Evolutionary conservation across 1,140 invertebrate genomes (phyloP).

Genomic region (Drosophila virilis): DNA sequence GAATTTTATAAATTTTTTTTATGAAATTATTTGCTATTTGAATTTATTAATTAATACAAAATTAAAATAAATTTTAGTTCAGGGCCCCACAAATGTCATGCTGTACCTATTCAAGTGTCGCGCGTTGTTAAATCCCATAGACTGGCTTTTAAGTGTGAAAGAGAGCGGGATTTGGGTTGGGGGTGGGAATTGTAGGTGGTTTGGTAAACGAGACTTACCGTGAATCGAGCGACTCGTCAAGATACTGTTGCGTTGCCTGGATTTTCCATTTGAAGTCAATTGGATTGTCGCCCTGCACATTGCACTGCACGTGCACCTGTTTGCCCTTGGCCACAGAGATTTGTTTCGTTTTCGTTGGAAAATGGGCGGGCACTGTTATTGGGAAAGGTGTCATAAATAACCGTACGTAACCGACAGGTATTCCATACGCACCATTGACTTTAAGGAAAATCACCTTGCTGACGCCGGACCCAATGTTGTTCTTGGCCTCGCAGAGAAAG

Average conservation of each 20-base stretch:
- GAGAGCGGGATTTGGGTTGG: not conserved
- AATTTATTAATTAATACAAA: no score
- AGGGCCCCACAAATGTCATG: no score
- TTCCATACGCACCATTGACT: conserved; percentile 90
- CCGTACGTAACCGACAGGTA: conserved; percentile 4
- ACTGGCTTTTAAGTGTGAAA: conserved; percentile 12
- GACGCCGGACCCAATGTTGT: conserved; percentile 94
- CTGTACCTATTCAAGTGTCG: not conserved
- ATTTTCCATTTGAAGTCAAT: conserved; percentile 93
- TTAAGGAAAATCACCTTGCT: conserved; percentile 95
- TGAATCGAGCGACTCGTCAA: conserved; percentile 88
- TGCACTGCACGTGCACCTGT: conserved; percentile 92
- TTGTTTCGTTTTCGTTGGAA: conserved; percentile 91
- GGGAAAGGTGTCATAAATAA: conserved; percentile 8
- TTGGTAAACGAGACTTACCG: conserved; percentile 83
- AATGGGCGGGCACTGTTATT: conserved; percentile 91
- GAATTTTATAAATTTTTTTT: no score
- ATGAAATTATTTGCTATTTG: no score
- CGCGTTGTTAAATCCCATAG: conserved; percentile 22
- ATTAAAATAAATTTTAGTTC: not conserved
- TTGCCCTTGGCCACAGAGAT: conserved; percentile 90
- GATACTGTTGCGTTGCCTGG: conserved; percentile 86
- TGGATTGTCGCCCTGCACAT: conserved; percentile 94
- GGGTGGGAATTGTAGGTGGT: no score
- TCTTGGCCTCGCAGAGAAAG: conserved; percentile 96